Base-by-base conservation (phyloP, 2,888 invertebrate genomes). In the Drosophila mulleri region DNA sequence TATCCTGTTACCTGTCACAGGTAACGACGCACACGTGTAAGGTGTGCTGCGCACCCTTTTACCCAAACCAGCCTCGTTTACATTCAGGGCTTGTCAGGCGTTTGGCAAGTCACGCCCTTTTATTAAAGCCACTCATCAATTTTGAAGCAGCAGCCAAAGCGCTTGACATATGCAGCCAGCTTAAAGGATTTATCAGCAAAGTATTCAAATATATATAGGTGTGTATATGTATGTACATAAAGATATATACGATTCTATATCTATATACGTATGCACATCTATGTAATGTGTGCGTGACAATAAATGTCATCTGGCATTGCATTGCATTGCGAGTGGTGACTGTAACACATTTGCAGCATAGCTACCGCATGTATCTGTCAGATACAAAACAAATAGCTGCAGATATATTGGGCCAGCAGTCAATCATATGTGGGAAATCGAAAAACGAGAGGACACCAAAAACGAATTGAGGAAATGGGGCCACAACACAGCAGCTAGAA, bases 111-210 rank as follows among this genome's bases (percentile, higher is more conserved):
- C 86, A 83, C 82, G 86, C 83, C 88, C 88, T 79, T 81, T 88
- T 86, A 89, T 86, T 86, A 89, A 86, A 89, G 90, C 88, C 70
- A 89, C 90, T 88, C 90, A 86, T 89, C 90, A 86, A 89, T 86
- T 89, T 68, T 81, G 63, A 78, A 75, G 84, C 58, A 73, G 74
- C 61, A 66, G 26, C 68, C 87, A 67, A 64, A 60, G 80, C 74
- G 80, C 77, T 83, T 88, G 79, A 79, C 77, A 81, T 73, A 78
- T 82, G 87, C 82, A 80, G 74, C 66, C 67, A 78, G 83, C 81
- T 88, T 88, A 85, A 81, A 76, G 85, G 88, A 88, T 86, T 86
- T 89, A 85, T 69, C 67, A 50, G 67, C 67, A 59, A 58, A 68
- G 73, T 62, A 67, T 76, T 60, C 63, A 50, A 39, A 67, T 53